A percentile compares a stretch with the other conserved stretches of the same genome.
Conservation (phyloP, 2,797 vertebrate genomes). For the Sciaenops ocellatus region DNA sequence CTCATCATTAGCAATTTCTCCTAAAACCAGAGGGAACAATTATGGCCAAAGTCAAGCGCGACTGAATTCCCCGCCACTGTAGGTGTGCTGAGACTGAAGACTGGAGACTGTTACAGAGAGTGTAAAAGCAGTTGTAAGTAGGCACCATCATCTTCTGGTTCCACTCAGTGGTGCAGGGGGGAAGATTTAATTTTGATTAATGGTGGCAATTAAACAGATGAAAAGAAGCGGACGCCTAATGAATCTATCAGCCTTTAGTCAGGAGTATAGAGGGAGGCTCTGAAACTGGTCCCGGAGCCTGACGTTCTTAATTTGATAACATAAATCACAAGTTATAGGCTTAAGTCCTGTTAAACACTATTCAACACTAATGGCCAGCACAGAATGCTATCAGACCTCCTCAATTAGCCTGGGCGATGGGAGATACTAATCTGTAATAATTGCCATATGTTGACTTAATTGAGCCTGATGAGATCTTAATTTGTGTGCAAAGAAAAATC, state of each 20-base stretch:
- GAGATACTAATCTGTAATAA: slow-evolving; percentile 60
- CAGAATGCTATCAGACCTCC: slow-evolving; percentile 48
- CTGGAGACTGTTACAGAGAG: slow-evolving; percentile 8
- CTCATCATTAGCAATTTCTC: slow-evolving; percentile 57
- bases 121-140: slow-evolving; percentile 18
- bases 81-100: slow-evolving; percentile 31
- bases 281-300: slow-evolving; percentile 46
- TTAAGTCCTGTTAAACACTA: slow-evolving; percentile 45
- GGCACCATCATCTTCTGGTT: slow-evolving; percentile 23
- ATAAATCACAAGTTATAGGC: slow-evolving; percentile 65
- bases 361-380: slow-evolving; percentile 45
- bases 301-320: slow-evolving; percentile 53
- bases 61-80: neutral
- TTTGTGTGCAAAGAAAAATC: slow-evolving; percentile 23
- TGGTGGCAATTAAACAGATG: slow-evolving; percentile 72
- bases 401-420: slow-evolving; percentile 39
- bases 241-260: slow-evolving; percentile 62
- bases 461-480: slow-evolving; percentile 29
- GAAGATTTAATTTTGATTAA: slow-evolving; percentile 71
- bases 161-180: slow-evolving; percentile 28
- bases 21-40: slow-evolving; percentile 55
- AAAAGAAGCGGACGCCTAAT: slow-evolving; percentile 61
- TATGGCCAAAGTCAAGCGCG: slow-evolving; percentile 39
- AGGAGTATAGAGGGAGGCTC: slow-evolving; percentile 35
- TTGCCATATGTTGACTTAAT: slow-evolving; percentile 60